Conservation (phyloP, 92 coral and sea anemone species). For the Parazoanthus darwini region DNA sequence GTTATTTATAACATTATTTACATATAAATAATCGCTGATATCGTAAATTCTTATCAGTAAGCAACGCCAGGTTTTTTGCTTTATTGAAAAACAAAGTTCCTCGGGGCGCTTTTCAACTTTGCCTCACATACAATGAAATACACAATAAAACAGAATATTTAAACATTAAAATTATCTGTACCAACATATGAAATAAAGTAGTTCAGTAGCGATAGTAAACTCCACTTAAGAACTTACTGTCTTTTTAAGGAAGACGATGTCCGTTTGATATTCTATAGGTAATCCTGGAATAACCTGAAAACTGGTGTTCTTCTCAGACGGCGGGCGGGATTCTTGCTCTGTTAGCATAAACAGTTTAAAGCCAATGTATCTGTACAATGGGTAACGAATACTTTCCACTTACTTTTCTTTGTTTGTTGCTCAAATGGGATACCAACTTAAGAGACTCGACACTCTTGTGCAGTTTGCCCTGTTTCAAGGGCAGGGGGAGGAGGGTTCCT, state of each 20-base stretch:
- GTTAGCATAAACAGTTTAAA: background rate
- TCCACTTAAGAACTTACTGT: slow-evolving; percentile 38
- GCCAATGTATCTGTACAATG: background rate
- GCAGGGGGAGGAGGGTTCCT: too few species aligned
- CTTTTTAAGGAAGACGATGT: slow-evolving; percentile 47
- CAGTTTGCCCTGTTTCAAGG: too few species aligned
- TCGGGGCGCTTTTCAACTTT: too few species aligned
- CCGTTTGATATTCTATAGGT: slow-evolving; percentile 53
- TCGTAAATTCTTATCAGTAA: background rate
- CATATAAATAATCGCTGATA: background rate
- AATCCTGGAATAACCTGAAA: slow-evolving; percentile 36
- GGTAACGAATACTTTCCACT: too few species aligned
- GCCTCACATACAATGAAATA: too few species aligned
- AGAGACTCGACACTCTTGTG: too few species aligned
- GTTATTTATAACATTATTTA: background rate
- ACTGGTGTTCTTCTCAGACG: background rate
- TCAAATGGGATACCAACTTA: too few species aligned
- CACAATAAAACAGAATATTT: too few species aligned
- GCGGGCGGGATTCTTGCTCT: slow-evolving; percentile 24
- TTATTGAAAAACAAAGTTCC: too few species aligned
- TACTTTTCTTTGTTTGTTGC: too few species aligned
- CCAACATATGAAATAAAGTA: too few species aligned
- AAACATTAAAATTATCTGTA: too few species aligned
- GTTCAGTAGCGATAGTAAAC: background rate
- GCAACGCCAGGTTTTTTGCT: background rate